phyloP scores from a whole-genome alignment of 2,113 vertebrate species.

The Diadophis punctatus region DNA sequence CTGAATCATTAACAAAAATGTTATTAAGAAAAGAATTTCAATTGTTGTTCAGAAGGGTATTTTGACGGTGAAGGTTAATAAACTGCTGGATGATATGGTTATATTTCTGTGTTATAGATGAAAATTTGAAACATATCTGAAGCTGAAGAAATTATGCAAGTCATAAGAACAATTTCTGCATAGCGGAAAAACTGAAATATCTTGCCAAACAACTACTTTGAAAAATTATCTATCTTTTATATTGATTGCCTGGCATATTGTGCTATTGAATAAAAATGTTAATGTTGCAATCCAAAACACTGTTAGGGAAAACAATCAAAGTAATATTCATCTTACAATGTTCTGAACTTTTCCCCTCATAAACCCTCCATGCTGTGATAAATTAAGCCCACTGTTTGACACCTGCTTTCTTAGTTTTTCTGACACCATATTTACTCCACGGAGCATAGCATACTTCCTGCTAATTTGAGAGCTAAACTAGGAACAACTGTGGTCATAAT shows the following conservation, averaged over 20 bases:
- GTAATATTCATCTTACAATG: not conserved
- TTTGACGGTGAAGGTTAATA: not conserved
- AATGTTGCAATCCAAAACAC: not conserved
- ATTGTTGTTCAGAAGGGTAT: not conserved
- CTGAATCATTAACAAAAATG: not conserved
- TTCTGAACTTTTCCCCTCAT: not conserved
- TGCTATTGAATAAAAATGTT: not conserved
- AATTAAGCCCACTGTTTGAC: not conserved
- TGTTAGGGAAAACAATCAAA: not conserved
- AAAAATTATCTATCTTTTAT: not conserved
- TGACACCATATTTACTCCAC: not conserved
- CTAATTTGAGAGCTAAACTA: not conserved
- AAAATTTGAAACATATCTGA: not conserved
- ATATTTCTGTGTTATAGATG: constrained; percentile 7
- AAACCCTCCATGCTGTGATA: not conserved
- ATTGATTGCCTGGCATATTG: not conserved
- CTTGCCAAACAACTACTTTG: not conserved
- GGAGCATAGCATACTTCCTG: not conserved
- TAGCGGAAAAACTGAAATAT: not conserved
- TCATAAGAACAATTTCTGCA: not conserved
- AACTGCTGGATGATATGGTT: not conserved
- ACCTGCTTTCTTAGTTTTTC: not conserved
- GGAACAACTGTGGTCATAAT: no score
- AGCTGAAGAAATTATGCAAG: not conserved
- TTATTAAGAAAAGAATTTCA: not conserved